Evolutionary conservation across 2,113 vertebrate species (phyloP), one percentile per base, ranked within the genome.

Genomic region (Podarcis cretensis): DNA sequence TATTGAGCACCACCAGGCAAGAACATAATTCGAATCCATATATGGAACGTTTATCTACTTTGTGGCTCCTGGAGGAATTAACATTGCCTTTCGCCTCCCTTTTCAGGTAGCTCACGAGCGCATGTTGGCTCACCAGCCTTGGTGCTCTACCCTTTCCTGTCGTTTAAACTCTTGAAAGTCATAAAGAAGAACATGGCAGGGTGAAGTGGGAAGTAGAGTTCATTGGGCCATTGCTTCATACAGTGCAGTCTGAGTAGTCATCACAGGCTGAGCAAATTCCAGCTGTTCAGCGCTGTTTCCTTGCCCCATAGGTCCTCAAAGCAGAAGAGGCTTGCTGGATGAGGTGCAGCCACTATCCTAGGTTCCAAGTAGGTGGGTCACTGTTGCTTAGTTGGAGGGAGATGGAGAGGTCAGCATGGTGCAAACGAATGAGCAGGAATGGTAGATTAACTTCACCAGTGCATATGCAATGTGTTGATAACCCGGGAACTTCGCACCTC

Each of bases 41-140:
- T 69, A 63, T 93, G 79, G 84, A 91, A 35, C 30, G 83, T 86
- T 91, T 86, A 81, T 92, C 90, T 88, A 0, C 1, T 48, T 30
- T 23, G 84, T 76, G 6, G 14, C 73, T n/a, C 12, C 79, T 90
- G 14, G 12, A 37, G 83, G 13, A 66, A 21, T 35, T 77, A 10
- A 10, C 30, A 54, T 3, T 59, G 40, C 57, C 48, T 23, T 0
- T 16, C 84, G 18, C 16, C 13, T 87, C 37, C 40, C 32, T 27
- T 87, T 57, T 69, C 89, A 84, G 78, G 25, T 37, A 73, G 1
- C 2, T 84, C 75, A 57, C 3, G 13, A 83, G 6, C 0, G 4
- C 16, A 89, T 83, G 66, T 0, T 88, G 74, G 10, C 12, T 84
- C 75, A 14, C 6, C 4, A 74, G 0, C 1, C 63, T 90, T 83